Conservation (phyloP, 2,888 invertebrate genomes). For the Leptopterna dolabrata region DNA sequence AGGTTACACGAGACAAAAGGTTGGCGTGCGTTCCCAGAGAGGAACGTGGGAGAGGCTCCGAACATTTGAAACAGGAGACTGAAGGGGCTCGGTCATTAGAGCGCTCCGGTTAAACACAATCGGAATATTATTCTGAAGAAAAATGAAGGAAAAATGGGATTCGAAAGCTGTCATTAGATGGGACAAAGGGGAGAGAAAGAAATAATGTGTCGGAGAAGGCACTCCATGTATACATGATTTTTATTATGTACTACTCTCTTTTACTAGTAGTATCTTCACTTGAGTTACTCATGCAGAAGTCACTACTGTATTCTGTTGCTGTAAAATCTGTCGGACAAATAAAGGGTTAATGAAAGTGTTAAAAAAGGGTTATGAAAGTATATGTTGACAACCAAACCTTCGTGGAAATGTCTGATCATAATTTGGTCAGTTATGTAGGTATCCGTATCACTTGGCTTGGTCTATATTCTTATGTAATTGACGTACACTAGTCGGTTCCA, state of each 20-base stretch:
- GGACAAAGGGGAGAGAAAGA: slow-evolving; percentile 17
- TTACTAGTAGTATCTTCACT: background rate
- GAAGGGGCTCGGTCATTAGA: slow-evolving; percentile 18
- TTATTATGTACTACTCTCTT: background rate
- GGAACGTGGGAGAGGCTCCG: slow-evolving; percentile 3
- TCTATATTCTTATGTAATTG: too few relatives aligned
- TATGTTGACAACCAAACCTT: too few relatives aligned
- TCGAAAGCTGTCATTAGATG: slow-evolving; percentile 48
- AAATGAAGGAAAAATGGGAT: background rate
- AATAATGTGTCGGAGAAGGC: background rate
- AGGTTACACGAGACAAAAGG: slow-evolving; percentile 51
- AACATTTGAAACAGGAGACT: background rate
- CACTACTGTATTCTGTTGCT: too few relatives aligned
- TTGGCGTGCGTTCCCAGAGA: slow-evolving; percentile 38
- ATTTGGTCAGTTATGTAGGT: too few relatives aligned
- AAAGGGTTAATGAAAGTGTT: too few relatives aligned
- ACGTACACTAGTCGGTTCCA: too few relatives aligned
- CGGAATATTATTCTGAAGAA: slow-evolving; percentile 27
- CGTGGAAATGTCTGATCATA: too few relatives aligned
- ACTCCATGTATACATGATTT: too few relatives aligned
- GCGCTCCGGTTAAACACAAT: slow-evolving; percentile 12
- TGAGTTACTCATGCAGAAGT: too few relatives aligned
- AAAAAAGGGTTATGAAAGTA: too few relatives aligned
- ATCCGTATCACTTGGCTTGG: too few relatives aligned
- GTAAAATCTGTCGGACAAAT: too few relatives aligned